Evolutionary conservation across 2,113 vertebrate genomes (phyloP).

Genomic region (Scomber japonicus): DNA sequence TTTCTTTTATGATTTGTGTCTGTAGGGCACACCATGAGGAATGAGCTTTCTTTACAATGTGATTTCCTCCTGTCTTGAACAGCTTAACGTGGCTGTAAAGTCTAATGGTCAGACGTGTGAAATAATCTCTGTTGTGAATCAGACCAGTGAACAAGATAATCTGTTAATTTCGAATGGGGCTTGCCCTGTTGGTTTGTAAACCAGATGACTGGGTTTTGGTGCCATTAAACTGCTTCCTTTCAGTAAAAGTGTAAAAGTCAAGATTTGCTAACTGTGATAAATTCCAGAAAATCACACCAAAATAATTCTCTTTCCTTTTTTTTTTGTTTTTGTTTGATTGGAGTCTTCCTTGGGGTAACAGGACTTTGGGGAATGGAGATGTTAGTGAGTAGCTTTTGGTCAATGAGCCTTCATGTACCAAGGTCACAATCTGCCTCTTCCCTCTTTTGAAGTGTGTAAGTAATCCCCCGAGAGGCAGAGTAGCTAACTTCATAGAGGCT

Average conservation of each 20-base stretch:
- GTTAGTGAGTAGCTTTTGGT: slow-evolving; percentile 77
- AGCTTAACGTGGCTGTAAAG: slow-evolving; percentile 76
- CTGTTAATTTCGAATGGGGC: slow-evolving; percentile 76
- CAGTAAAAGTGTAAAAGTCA: slow-evolving; percentile 58
- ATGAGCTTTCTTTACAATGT: slow-evolving; percentile 60
- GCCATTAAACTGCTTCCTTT: slow-evolving; percentile 49
- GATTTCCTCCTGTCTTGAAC: slow-evolving; percentile 57
- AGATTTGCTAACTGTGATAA: slow-evolving; percentile 46
- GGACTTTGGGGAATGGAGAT: slow-evolving; percentile 65
- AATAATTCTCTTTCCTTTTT: not conserved
- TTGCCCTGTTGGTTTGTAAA: slow-evolving; percentile 74
- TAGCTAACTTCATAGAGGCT: slow-evolving; percentile 59
- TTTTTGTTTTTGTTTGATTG: slow-evolving; percentile 16
- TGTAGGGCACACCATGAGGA: slow-evolving; percentile 54
- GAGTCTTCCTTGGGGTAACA: slow-evolving; percentile 64
- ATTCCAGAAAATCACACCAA: slow-evolving; percentile 12
- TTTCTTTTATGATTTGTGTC: slow-evolving; percentile 28
- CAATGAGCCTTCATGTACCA: slow-evolving; percentile 76
- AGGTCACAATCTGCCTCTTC: slow-evolving; percentile 74
- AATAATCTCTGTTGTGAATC: slow-evolving; percentile 79
- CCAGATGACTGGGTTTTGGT: slow-evolving; percentile 54
- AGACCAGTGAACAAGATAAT: slow-evolving; percentile 85
- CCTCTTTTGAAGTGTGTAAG: slow-evolving; percentile 82
- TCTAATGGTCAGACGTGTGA: slow-evolving; percentile 76
- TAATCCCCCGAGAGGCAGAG: slow-evolving; percentile 75